A percentile compares a stretch with the other conserved stretches of the same genome.
Conservation (phyloP, 2,113 vertebrate genomes). For the Silurus asotus region DNA sequence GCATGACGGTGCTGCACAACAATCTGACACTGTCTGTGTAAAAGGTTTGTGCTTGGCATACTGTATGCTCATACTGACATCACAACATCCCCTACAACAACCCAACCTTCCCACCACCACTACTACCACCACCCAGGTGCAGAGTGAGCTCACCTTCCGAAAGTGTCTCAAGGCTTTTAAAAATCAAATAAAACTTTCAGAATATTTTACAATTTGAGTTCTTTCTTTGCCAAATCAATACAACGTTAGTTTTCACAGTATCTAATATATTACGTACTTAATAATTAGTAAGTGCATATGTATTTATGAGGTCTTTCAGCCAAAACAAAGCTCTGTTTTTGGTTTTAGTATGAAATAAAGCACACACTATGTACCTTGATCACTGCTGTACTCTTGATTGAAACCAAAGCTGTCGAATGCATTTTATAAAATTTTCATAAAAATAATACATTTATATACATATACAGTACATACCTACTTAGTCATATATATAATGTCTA, state of each 20-base stretch:
- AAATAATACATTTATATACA: too few relatives aligned
- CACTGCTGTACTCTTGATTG: not conserved
- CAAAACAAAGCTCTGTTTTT: not conserved
- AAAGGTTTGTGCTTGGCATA: not conserved
- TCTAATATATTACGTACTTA: not conserved
- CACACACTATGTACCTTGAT: not conserved
- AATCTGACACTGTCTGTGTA: too few relatives aligned
- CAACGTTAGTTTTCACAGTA: not conserved
- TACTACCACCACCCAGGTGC: not conserved
- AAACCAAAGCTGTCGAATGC: not conserved
- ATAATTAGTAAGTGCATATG: not conserved
- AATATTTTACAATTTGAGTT: too few relatives aligned
- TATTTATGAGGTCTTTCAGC: not conserved
- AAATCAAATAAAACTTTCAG: not conserved
- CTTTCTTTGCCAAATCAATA: not conserved
- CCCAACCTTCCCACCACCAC: too few relatives aligned
- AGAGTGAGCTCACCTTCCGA: not conserved
- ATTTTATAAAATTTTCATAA: not conserved
- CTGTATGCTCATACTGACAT: not conserved
- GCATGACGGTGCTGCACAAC: too few relatives aligned
- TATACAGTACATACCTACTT: too few relatives aligned
- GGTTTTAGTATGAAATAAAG: conserved; percentile 5
- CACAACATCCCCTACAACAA: not conserved
- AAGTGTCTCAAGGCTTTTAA: not conserved
- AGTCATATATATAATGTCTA: too few relatives aligned